Evolutionary conservation across 2,113 vertebrate genomes (phyloP).

Genomic region (Oostethus manadensis): DNA sequence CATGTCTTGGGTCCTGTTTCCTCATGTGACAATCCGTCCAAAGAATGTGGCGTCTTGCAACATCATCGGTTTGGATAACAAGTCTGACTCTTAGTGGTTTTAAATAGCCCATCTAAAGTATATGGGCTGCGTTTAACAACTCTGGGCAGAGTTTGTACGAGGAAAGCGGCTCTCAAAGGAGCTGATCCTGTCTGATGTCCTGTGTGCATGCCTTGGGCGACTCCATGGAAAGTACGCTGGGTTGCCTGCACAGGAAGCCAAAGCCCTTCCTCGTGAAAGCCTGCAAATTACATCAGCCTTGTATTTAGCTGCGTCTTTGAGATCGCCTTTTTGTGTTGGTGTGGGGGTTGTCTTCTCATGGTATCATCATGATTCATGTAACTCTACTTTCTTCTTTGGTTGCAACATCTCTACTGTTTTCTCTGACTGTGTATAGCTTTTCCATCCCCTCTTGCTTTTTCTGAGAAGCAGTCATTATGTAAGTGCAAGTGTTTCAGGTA

Average conservation of each 20-base stretch:
- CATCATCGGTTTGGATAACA: constrained; percentile 1
- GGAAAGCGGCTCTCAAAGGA: constrained; percentile 34
- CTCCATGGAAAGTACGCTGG: constrained; percentile 44
- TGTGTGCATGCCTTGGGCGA: constrained; percentile 29
- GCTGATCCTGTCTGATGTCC: constrained; percentile 37
- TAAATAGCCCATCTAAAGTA: constrained; percentile 11
- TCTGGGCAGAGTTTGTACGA: constrained; percentile 31
- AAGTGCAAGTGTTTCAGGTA: constrained; percentile 61
- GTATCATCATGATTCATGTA: constrained; percentile 72
- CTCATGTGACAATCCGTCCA: neutral
- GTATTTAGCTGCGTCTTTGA: constrained; percentile 32
- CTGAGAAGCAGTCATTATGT: constrained; percentile 50
- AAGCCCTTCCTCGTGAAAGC: constrained; percentile 31
- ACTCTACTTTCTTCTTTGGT: constrained; percentile 25
- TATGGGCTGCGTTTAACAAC: constrained; percentile 23
- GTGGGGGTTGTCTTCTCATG: constrained; percentile 61
- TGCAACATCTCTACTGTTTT: constrained; percentile 39
- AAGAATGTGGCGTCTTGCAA: neutral
- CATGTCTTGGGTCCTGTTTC: constrained; percentile 17
- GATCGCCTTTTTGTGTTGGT: constrained; percentile 36
- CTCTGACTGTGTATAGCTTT: constrained; percentile 27
- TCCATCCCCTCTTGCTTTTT: constrained; percentile 17
- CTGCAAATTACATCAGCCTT: constrained; percentile 38
- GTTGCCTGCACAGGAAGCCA: constrained; percentile 36
- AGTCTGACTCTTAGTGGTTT: constrained; percentile 3